These are phyloP conservation scores for Odontesthes bonariensis DNA, from an alignment of 2,113 vertebrate genomes.

Conservation along the genomic window DNA sequence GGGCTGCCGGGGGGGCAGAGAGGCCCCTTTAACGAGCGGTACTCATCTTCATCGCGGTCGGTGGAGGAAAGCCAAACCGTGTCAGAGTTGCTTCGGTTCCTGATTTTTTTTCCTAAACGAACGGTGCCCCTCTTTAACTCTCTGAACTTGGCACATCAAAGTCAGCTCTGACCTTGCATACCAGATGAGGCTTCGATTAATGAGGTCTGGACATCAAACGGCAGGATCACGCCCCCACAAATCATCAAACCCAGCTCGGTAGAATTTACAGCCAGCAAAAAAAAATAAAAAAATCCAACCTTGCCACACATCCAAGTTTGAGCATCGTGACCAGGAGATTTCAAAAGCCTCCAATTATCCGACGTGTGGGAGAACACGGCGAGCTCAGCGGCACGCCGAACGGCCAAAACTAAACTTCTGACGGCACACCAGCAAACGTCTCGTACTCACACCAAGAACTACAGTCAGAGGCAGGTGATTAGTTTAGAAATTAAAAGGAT, in stretches of 20 bases:
- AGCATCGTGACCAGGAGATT: constrained; percentile 64
- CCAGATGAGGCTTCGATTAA: constrained; percentile 79
- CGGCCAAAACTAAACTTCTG: constrained; percentile 51
- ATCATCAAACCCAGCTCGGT: constrained; percentile 50
- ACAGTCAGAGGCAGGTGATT: not conserved
- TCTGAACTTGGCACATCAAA: constrained; percentile 76
- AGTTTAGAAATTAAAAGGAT: not conserved
- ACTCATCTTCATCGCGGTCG: constrained; percentile 62
- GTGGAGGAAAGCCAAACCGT: constrained; percentile 62
- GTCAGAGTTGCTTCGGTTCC: constrained; percentile 57
- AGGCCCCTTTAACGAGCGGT: constrained; percentile 38
- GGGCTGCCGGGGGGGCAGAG: constrained; percentile 16
- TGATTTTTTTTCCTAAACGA: constrained; percentile 57
- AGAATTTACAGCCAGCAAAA: constrained; percentile 62
- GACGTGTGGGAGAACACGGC: constrained; percentile 67
- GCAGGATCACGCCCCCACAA: constrained; percentile 52
- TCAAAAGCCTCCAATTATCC: constrained; percentile 78
- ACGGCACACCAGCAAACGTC: constrained; percentile 19
- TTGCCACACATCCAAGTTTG: constrained; percentile 42
- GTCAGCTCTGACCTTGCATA: constrained; percentile 75
- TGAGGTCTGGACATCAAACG: constrained; percentile 77
- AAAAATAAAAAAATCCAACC: constrained; percentile 57
- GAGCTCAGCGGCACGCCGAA: constrained; percentile 47
- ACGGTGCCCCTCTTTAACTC: constrained; percentile 47
- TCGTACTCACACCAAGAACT: not conserved